A percentile compares a stretch with the other conserved stretches of the same genome.
These are phyloP conservation scores for Microcebus lehilahytsara DNA, from an alignment of 2,113 vertebrate species.

Conservation along the genomic window DNA sequence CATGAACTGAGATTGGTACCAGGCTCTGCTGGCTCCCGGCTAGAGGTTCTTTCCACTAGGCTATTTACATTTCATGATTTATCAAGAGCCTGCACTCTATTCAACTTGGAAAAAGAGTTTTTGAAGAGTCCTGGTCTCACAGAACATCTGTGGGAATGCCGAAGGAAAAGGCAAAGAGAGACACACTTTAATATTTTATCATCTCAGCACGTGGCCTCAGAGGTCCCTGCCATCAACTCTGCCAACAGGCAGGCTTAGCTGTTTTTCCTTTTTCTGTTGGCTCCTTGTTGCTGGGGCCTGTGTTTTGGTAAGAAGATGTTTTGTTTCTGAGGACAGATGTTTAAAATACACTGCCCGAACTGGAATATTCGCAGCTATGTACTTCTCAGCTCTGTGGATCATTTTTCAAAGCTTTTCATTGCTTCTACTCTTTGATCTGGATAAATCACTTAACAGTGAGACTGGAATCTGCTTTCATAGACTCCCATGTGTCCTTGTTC, in stretches of 20 bases:
- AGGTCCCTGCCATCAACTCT: neutral
- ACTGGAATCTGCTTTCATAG: conserved; percentile 40
- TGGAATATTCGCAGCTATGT: neutral
- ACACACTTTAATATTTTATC: neutral
- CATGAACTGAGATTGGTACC: neutral
- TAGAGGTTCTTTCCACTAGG: neutral
- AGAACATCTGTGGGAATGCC: neutral
- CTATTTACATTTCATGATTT: neutral
- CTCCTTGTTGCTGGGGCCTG: neutral
- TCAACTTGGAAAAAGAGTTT: conserved; percentile 13
- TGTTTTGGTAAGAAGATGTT: neutral
- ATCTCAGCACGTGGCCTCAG: neutral
- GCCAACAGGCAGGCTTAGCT: neutral
- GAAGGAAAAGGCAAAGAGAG: neutral
- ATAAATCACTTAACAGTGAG: conserved; percentile 56
- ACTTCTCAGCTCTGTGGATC: neutral
- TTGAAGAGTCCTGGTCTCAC: neutral
- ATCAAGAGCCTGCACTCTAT: neutral
- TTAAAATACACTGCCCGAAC: neutral
- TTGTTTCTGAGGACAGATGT: conserved; percentile 3
- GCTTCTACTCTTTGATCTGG: conserved; percentile 55
- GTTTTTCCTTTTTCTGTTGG: neutral
- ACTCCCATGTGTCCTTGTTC: conserved; percentile 16
- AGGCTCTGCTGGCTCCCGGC: neutral
- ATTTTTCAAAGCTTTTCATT: conserved; percentile 55